Conservation (phyloP, 2,797 vertebrate species). For the Triplophysa bombifrons region DNA sequence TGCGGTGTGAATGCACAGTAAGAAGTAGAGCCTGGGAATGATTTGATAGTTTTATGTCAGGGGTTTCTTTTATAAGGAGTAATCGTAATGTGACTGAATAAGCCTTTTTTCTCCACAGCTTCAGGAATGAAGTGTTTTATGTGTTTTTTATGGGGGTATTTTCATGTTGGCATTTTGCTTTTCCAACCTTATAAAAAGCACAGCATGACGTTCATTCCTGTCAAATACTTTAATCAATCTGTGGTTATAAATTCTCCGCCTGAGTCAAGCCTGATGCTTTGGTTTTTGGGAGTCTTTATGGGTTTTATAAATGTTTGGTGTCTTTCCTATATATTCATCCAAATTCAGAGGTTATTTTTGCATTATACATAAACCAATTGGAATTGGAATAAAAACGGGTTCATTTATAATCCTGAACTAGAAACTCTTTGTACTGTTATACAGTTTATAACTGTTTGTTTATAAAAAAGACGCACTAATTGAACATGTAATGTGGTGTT, state of each 20-base stretch:
- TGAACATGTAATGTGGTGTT: neutral
- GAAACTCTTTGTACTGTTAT: no score
- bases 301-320: no score
- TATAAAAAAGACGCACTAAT: neutral
- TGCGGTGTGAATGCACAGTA: neutral
- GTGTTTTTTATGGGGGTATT: neutral
- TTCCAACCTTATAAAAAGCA: neutral
- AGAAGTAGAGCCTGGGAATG: constrained; percentile 31
- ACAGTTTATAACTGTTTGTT: neutral
- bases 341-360: no score
- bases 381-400: no score
- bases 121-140: neutral
- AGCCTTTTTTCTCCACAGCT: constrained; percentile 6
- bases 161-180: neutral
- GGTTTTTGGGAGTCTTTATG: neutral
- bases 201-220: neutral
- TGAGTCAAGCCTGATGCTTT: neutral
- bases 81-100: constrained; percentile 17
- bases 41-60: constrained; percentile 9
- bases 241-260: neutral
- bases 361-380: no score
- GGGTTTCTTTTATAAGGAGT: neutral
- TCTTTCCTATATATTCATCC: no score
- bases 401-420: neutral
- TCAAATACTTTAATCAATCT: neutral